Percentiles rank a stretch among this genome's conserved stretches.
Conservation (phyloP, 2,113 vertebrate genomes). For the Dasyprocta punctata region DNA sequence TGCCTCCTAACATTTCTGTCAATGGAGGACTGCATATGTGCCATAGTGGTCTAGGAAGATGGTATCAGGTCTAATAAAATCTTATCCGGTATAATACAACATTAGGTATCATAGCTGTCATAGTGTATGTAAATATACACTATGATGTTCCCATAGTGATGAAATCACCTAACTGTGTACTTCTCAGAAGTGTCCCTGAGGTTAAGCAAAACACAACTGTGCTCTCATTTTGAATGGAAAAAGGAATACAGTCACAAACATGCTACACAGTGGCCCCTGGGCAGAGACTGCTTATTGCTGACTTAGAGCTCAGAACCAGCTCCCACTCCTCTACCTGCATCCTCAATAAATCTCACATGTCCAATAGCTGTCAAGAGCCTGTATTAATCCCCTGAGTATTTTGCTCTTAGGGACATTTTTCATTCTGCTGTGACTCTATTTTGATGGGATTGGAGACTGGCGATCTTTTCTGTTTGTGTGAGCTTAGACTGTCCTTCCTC, state of each 20-base stretch:
- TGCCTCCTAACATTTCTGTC: too few relatives aligned
- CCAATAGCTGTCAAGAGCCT: slow-evolving; percentile 19
- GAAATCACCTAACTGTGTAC: not conserved
- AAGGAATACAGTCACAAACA: not conserved
- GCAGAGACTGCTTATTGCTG: not conserved
- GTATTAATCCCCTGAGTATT: not conserved
- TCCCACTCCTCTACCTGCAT: not conserved
- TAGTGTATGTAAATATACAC: not conserved
- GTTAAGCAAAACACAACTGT: not conserved
- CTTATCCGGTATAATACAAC: not conserved
- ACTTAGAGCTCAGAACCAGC: not conserved
- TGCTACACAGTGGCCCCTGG: not conserved
- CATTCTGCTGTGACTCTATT: not conserved
- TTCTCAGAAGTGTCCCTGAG: not conserved
- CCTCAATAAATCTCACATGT: not conserved
- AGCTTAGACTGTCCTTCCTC: not conserved
- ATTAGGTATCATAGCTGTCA: not conserved
- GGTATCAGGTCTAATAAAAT: not conserved
- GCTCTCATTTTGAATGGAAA: slow-evolving; percentile 43
- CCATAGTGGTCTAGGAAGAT: not conserved
- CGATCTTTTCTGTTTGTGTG: not conserved
- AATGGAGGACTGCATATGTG: not conserved
- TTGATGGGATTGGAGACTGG: not conserved
- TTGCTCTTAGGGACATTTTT: slow-evolving; percentile 46
- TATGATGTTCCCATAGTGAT: not conserved